Evolutionary conservation across 2,113 vertebrate genomes (phyloP), one percentile per base, ranked within the genome.

Genomic region (Epinephelus moara): DNA sequence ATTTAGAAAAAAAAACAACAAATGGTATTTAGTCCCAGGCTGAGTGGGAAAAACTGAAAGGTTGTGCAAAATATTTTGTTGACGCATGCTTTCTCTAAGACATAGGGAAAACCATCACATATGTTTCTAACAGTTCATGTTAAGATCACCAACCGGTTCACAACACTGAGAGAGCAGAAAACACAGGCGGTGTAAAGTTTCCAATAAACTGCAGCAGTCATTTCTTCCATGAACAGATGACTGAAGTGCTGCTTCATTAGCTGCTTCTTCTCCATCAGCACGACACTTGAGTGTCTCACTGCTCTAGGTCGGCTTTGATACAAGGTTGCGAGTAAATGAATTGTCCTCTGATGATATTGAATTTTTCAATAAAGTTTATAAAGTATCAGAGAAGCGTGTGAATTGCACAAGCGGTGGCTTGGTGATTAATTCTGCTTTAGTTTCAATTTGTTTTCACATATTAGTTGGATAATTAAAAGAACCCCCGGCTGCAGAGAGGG

Each of bases 231-330:
- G 2, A 33, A 40, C 70, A 49, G 69, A 72, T 56, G 49, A 71
- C 45, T 60, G 19, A 61, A 66, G 19, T 53, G 8, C 30, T 45
- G 49, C 57, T 18, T 70, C 59, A 57, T 76, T 70, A 70, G 37
- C 72, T 56, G 63, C 59, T 49, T 55, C 27, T 23, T 67, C 33
- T 42, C 42, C 15, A 60, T 25, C 47, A 45, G 42, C 42, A 45
- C 2, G 42, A 75, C 64, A n/a, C 27, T 30, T 13, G 49, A 64
- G 25, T 40, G 47, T 23, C 71, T 75, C 55, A 27, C 15, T n/a
- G 33, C 45, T 52, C 52, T 30, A 50, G 3, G 18, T 37, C 21
- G 52, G 52, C 10, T 66, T 42, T 27, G 11, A 59, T 47, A 50
- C 27, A 45, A 13, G 4, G 13, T 30, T 27, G 17, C 1, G 3